Conservation (phyloP, 92 coral and sea anemone species). For the Porites lobata region DNA sequence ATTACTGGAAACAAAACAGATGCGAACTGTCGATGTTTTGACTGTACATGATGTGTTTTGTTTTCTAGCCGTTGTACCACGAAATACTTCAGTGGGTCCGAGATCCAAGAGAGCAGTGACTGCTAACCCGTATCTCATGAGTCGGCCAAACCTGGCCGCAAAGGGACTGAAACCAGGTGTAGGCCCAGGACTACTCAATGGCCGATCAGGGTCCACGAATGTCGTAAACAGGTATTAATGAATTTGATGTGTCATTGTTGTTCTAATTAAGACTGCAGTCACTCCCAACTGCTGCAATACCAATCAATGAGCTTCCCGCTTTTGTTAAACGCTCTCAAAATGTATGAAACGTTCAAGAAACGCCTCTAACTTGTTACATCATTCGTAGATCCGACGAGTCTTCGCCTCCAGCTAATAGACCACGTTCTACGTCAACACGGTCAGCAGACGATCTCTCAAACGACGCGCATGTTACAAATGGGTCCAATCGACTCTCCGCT, state of each 20-base stretch:
- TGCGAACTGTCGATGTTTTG: too few relatives aligned
- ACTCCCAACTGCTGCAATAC: too few relatives aligned
- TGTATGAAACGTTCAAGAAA: too few relatives aligned
- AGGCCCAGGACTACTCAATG: conserved; percentile 75
- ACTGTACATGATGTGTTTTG: background rate
- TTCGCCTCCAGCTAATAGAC: conserved; percentile 71
- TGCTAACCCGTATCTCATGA: conserved; percentile 86
- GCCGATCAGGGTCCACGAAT: conserved; percentile 75
- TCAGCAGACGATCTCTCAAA: conserved; percentile 86
- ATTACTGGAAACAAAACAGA: too few relatives aligned
- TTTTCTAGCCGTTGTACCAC: conserved; percentile 45
- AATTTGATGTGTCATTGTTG: too few relatives aligned
- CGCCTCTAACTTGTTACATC: background rate
- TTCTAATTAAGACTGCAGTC: too few relatives aligned
- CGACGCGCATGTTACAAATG: conserved; percentile 70
- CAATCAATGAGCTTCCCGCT: too few relatives aligned
- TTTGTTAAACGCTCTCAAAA: too few relatives aligned
- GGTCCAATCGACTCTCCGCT: conserved; percentile 77
- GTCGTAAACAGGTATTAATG: conserved; percentile 75
- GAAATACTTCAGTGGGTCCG: conserved; percentile 78
- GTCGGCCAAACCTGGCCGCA: conserved; percentile 80
- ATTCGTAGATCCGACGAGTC: conserved; percentile 74
- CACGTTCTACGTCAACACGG: conserved; percentile 80
- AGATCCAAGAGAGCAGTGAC: conserved; percentile 89
- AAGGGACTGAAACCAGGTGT: conserved; percentile 63